These are phyloP conservation scores for Colaptes auratus DNA, from an alignment of 2,113 vertebrate genomes.

Conservation along the genomic window DNA sequence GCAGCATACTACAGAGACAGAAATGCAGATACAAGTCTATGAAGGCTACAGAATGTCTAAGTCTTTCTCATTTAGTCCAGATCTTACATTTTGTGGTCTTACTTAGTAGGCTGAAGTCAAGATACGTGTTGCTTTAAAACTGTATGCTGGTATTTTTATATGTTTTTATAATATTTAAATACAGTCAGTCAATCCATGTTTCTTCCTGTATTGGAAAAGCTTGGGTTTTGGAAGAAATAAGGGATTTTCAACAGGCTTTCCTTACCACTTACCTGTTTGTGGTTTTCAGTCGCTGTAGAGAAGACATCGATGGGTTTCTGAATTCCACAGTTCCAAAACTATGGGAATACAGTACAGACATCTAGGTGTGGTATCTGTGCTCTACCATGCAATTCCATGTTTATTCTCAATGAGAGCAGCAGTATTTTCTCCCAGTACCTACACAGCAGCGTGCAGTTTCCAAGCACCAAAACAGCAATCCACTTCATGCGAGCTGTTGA, in stretches of 20 bases:
- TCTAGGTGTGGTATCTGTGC: neutral
- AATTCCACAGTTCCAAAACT: neutral
- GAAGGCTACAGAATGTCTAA: neutral
- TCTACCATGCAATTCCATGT: fast-evolving
- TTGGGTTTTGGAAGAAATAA: neutral
- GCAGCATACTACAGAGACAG: neutral
- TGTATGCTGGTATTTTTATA: neutral
- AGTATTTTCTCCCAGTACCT: neutral
- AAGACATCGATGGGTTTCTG: neutral
- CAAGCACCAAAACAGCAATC: neutral
- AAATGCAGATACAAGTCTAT: neutral
- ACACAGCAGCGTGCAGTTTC: neutral
- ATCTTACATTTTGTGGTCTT: neutral
- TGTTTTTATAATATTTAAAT: neutral
- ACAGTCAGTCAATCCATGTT: neutral
- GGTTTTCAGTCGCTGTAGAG: neutral
- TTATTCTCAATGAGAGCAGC: neutral
- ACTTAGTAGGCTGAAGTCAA: neutral
- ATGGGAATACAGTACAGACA: fast-evolving
- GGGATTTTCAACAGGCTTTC: neutral
- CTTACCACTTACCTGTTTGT: neutral
- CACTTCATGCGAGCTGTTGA: neutral
- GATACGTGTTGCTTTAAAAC: neutral
- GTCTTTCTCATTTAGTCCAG: neutral
- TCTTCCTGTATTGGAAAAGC: neutral